A percentile compares a stretch with the other conserved stretches of the same genome.
Conservation (phyloP, 2,113 vertebrate genomes). For the Dasyprocta punctata region DNA sequence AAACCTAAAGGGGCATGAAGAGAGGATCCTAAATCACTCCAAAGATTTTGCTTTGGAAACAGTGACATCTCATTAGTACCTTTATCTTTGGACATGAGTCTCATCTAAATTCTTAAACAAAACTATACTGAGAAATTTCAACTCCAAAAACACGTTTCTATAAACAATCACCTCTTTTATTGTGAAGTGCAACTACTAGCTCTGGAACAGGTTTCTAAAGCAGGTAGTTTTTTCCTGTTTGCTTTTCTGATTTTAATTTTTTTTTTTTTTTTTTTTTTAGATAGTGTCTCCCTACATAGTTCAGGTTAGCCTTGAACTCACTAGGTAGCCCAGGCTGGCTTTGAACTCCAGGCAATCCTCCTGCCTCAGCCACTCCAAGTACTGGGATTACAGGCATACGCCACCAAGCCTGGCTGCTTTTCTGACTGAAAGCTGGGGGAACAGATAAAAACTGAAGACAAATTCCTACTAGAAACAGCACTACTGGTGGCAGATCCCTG, state of each 20-base stretch:
- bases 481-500: neutral
- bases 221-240: neutral
- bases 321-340: neutral
- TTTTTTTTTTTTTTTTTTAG: neutral
- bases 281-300: neutral
- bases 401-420: neutral
- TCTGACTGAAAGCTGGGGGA: neutral
- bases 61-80: neutral
- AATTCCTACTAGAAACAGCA: neutral
- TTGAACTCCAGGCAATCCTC: neutral
- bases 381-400: neutral
- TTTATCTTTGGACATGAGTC: neutral
- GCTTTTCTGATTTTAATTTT: neutral
- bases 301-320: neutral
- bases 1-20: neutral
- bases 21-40: neutral
- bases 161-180: neutral
- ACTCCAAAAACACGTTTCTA: neutral
- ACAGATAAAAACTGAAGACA: neutral
- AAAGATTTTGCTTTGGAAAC: neutral
- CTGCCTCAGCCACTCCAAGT: neutral
- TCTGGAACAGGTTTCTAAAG: neutral
- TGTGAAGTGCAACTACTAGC: neutral
- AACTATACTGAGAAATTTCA: neutral
- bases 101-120: neutral